Base-by-base conservation (phyloP, 2,113 vertebrate species). In the Sturnus vulgaris region DNA sequence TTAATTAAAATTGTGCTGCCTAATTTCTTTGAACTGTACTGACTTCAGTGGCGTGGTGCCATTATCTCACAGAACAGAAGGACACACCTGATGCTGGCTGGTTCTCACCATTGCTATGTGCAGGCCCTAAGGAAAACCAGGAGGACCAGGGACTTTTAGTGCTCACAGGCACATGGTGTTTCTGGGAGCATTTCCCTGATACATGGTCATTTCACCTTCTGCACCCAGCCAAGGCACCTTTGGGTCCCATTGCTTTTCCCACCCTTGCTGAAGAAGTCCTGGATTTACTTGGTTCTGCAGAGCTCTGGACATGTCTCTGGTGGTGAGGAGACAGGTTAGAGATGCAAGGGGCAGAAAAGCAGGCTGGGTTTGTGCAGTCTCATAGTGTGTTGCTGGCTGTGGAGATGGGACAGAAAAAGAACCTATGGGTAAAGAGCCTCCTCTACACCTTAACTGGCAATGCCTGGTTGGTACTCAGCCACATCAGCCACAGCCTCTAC, bases 11-110 rank as follows among this genome's bases (percentile, higher is more conserved):
- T 33, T 28, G 40, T 68, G 14, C 69, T 80, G 8, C 50, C 52
- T 87, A 72, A 89, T 77, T 91, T 88, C 75, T 94, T 90, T 93
- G 93, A 95, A 91, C 91, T 70, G 18, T 35, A 50, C 23, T 82
- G 55, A 57, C 59, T 95, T 76, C 16, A 17, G 81, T 80, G 50
- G 30, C 27, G 1, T 28, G 31, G 47, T 92, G 87, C 63, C 68
- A 49, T 73, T 88, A 42, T 77, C 75, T 87, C 2, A 1, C 42
- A 64, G 91, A 86, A 19, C 33, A 78, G 60, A 30, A 86, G 66
- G 93, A 59, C 56, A 57, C 77, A 61, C 69, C 77, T 95, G 77
- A 64, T 65, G 88, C 72, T 64, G 80, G 15, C 76, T 91, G 65
- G 31, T 64, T 94, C 25, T 27, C 44, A 46, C 33, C 33, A 8